Evolutionary conservation across 1,140 invertebrate species (phyloP), one percentile per base, ranked within the genome.

Genomic region (Theocolax elegans): DNA sequence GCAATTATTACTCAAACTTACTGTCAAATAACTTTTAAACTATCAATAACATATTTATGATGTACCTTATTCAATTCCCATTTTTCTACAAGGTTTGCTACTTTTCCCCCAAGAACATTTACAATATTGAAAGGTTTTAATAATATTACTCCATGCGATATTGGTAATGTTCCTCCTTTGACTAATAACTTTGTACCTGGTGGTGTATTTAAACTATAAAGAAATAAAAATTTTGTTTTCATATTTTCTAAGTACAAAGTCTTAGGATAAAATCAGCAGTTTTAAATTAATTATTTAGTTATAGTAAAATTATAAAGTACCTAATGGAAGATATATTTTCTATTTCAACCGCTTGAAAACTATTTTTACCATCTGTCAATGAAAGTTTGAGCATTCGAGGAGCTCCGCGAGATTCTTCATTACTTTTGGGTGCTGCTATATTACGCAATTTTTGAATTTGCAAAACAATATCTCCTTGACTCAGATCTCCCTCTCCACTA

Each of bases 371-470:
- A 88, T 97, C 95, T 19, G 93, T 95, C 56, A 97, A 80, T 1
- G 90, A 91, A 17, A 97, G 75, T 80, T 94, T 95, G 54, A 97
- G 85, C 87, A 97, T 91, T 12, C 93, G 87, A 1, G 95, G 94
- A 46, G 93, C 93, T 59, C 88, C 87, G 73, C 90, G 89, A 15
- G 93, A 95, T 74, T 95, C 93, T 80, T 96, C 94, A 85, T 95
- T 94, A 40, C 90, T 90, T 85, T 96, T 96, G n/a, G 95, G 95
- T 19, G 94, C 94, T 40, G 94, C 89, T 44, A 95, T 89, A 87
- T 97, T 97, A 15, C 93, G 88, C 48, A 96, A 88, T 81, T 95
- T 94, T 81, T 94, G 92, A 75, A 97, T 91, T 89, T 97, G 95
- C 21, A 96, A 84, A 12, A 97, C 90, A 67, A 95, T 88, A 64